Conservation (phyloP, 1,140 invertebrate species). For the Neelides sp. region DNA sequence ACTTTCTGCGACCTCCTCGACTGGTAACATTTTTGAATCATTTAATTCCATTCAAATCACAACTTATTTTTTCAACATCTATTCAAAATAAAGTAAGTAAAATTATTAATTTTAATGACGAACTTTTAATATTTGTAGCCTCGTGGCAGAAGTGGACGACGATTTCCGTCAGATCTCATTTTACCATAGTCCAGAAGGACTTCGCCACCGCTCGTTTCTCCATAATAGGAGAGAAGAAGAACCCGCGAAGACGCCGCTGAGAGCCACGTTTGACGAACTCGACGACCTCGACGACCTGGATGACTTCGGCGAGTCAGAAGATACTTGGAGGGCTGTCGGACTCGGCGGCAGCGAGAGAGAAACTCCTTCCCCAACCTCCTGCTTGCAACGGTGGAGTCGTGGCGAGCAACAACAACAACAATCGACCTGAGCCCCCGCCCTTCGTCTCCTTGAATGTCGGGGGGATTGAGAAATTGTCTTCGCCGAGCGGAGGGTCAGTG, state of each 20-base stretch:
- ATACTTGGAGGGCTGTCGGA: too few species aligned
- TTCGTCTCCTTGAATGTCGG: too few species aligned
- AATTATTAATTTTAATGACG: not conserved
- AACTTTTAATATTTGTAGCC: constrained; percentile 34
- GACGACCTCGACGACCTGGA: constrained; percentile 9
- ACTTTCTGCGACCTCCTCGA: constrained; percentile 67
- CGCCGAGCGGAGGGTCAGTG: too few species aligned
- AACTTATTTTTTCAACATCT: constrained; percentile 1
- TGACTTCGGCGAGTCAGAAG: constrained; percentile 8
- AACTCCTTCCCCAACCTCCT: too few species aligned
- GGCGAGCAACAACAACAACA: too few species aligned
- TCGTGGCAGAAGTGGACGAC: constrained; percentile 43
- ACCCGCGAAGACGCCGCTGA: constrained; percentile 13
- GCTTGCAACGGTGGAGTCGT: too few species aligned
- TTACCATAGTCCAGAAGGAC: constrained; percentile 56
- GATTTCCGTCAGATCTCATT: constrained; percentile 61
- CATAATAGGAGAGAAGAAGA: constrained; percentile 15
- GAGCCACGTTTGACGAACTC: constrained; percentile 12
- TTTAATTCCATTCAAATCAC: constrained; percentile 6
- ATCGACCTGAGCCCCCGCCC: too few species aligned
- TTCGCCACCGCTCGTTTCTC: constrained; percentile 38
- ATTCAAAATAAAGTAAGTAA: not conserved
- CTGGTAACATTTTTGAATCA: constrained; percentile 28
- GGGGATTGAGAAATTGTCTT: too few species aligned
- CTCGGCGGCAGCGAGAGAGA: too few species aligned